A percentile compares a stretch with the other conserved stretches of the same genome.
phyloP scores from a whole-genome alignment of 1,140 invertebrate species.

The Steinernema khuongi region DNA sequence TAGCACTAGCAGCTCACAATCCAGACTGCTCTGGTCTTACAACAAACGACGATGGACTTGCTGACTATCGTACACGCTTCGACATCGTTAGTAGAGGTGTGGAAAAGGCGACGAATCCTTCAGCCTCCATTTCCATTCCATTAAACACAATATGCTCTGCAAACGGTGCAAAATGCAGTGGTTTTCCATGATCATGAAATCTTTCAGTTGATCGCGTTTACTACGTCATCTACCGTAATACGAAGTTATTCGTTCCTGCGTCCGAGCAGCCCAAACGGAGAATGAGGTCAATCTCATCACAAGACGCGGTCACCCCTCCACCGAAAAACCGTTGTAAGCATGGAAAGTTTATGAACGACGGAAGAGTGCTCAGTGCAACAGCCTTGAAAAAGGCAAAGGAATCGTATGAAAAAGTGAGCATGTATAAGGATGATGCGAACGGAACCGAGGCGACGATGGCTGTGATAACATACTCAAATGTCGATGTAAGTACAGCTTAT shows the following conservation, averaged over 20 bases:
- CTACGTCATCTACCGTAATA: slow-evolving; percentile 3
- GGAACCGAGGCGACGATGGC: neutral
- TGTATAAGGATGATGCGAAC: neutral
- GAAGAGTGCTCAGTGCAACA: neutral
- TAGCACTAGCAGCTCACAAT: neutral
- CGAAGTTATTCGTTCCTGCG: neutral
- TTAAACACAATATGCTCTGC: neutral
- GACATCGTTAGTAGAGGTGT: neutral
- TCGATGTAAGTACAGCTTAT: neutral
- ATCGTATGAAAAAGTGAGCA: neutral
- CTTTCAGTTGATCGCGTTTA: neutral
- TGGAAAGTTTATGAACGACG: neutral
- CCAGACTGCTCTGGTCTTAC: neutral
- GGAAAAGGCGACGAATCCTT: neutral
- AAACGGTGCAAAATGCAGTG: neutral
- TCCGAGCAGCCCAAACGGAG: neutral
- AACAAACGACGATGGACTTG: neutral
- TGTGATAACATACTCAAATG: neutral
- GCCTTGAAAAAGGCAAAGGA: neutral
- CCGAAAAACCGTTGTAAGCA: neutral
- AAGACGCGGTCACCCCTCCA: neutral
- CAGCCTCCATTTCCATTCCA: neutral
- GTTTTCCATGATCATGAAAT: too few species aligned
- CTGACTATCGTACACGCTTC: neutral
- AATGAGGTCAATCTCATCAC: neutral